These are phyloP conservation scores for Hiodon alosoides DNA, from an alignment of 2,113 vertebrate genomes.

Conservation along the genomic window DNA sequence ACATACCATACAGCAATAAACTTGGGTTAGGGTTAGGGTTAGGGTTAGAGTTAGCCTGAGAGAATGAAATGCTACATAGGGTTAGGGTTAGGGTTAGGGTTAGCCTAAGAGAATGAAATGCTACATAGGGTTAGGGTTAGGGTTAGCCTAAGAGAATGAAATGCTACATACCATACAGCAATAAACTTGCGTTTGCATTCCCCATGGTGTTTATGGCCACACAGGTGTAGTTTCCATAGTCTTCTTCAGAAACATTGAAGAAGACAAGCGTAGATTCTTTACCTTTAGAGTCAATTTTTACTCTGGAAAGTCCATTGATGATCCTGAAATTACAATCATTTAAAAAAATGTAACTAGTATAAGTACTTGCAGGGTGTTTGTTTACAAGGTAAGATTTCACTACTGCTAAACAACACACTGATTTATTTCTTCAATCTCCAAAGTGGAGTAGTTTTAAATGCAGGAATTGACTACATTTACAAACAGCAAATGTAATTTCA, in stretches of 20 bases:
- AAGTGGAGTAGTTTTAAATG: too few relatives aligned
- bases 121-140: neutral
- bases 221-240: conserved; percentile 96
- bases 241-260: conserved; percentile 95
- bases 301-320: conserved; percentile 76
- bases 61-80: too few relatives aligned
- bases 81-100: too few relatives aligned
- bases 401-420: too few relatives aligned
- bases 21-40: neutral
- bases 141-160: neutral
- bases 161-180: conserved; percentile 74
- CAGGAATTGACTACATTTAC: too few relatives aligned
- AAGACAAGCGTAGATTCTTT: conserved; percentile 87
- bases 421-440: too few relatives aligned
- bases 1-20: conserved; percentile 78
- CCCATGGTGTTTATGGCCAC: conserved; percentile 89
- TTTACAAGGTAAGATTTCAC: too few relatives aligned
- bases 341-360: neutral
- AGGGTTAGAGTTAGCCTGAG: too few relatives aligned
- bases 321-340: conserved; percentile 61
- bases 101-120: neutral
- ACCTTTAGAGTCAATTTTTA: conserved; percentile 91
- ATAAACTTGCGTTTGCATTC: conserved; percentile 90
- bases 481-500: too few relatives aligned
- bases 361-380: neutral